Base-by-base conservation (phyloP, 2,113 vertebrate genomes). In the Xenus cinereus region DNA sequence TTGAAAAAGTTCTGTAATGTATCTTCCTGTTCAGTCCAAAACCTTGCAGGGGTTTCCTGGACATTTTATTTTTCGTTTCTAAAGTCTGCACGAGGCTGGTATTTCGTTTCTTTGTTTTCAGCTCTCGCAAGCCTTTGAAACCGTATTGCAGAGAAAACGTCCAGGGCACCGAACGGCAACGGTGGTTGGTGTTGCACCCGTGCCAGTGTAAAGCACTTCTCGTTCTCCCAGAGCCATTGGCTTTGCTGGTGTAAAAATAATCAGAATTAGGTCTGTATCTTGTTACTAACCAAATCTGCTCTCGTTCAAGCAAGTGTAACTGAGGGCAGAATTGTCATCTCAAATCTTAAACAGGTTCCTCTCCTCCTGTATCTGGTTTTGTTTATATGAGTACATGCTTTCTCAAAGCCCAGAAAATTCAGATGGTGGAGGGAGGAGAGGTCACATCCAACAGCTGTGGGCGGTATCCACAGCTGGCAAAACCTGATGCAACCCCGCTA, bases 61-160 rank as follows among this genome's bases (percentile, higher is more conserved):
- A 83, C 71, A 92, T 96, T 96, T 83, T 80, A 80, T 91, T 96
- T 92, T 93, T 96, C 66, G 48, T 83, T 89, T 96, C 75, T 64
- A 14, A 92, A 63, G 73, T 79, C 86, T 96, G 69, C 82, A 89
- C 18, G 3, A 94, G 82, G 66, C 51, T 88, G 66, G 51, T 62
- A 43, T 96, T 95, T 82, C 0, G 37, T 92, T 73, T 79, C 91
- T 96, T 96, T 96, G 84, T 95, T 84, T 95, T 95, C 94, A 62
- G 78, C 72, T 92, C 90, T 91, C 3, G 0, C 75, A 82, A 74
- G 37, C 0, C 0, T 91, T 72, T 87, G 76, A 96, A 97, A 90
- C 27, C 10, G 1, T 78, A 46, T n/a, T 88, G 84, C 64, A 80
- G 66, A 85, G 73, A 67, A 84, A 90, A 72, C 4, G 56, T 54